These are phyloP conservation scores for Actenoides lindsayi DNA, from an alignment of 2,113 vertebrate species.

Conservation along the genomic window DNA sequence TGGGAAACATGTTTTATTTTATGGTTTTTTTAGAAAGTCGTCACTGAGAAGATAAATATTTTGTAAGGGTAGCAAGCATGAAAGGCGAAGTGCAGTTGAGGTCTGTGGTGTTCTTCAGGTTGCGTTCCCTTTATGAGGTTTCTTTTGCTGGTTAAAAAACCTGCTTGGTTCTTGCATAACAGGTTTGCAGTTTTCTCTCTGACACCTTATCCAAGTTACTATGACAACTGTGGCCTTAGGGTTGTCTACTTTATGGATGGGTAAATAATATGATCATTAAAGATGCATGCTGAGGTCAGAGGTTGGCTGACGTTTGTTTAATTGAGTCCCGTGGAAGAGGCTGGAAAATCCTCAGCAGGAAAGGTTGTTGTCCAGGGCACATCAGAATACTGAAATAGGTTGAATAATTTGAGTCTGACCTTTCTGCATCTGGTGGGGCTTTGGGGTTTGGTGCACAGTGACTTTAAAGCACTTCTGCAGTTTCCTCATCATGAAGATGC, in stretches of 20 bases:
- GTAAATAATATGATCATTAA: not conserved
- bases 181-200: not conserved
- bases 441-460: not conserved
- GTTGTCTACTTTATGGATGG: not conserved
- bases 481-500: not conserved
- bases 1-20: not conserved
- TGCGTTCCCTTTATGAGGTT: not conserved
- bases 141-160: not conserved
- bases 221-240: not conserved
- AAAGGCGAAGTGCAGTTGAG: not conserved
- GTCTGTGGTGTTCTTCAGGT: not conserved
- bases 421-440: not conserved
- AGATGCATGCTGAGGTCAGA: not conserved
- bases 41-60: not conserved
- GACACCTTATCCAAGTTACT: not conserved
- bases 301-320: constrained; percentile 8
- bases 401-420: not conserved
- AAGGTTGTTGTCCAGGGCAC: not conserved
- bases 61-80: not conserved
- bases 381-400: not conserved
- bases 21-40: not conserved
- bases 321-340: not conserved
- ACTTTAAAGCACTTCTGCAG: not conserved
- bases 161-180: not conserved
- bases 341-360: not conserved